Percentiles rank a stretch among this genome's conserved stretches.
phyloP scores from a whole-genome alignment of 2,797 vertebrate species.

The Botia kubotai region DNA sequence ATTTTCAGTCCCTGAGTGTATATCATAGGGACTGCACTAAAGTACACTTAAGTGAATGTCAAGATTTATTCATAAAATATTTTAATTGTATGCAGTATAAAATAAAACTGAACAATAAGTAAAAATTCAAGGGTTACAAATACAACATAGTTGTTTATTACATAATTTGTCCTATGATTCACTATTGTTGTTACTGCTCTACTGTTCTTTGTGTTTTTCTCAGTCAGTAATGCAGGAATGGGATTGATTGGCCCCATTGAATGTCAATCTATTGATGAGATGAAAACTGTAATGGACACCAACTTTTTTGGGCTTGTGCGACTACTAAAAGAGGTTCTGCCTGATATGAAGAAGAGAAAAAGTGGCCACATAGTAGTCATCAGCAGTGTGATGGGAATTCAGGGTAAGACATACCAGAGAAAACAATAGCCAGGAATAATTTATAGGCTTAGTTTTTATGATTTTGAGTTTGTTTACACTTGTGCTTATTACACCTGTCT shows the following conservation, averaged over 20 bases:
- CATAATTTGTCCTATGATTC: too few relatives aligned
- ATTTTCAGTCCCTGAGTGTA: too few relatives aligned
- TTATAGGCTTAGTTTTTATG: background rate
- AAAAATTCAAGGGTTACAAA: too few relatives aligned
- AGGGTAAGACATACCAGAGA: conserved; percentile 71
- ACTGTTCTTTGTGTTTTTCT: conserved; percentile 17
- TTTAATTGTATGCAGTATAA: too few relatives aligned
- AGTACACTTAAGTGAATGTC: too few relatives aligned
- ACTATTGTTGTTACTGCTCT: background rate
- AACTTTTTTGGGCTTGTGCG: conserved; percentile 89
- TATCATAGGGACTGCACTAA: too few relatives aligned
- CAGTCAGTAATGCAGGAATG: conserved; percentile 88
- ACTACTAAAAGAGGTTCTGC: conserved; percentile 84
- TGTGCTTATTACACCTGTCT: background rate
- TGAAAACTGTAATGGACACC: conserved; percentile 88
- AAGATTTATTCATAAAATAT: too few relatives aligned
- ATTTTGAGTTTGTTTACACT: background rate
- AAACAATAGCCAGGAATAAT: too few relatives aligned
- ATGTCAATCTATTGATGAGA: conserved; percentile 86
- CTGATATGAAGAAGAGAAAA: conserved; percentile 88
- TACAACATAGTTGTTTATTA: too few relatives aligned
- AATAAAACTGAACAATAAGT: too few relatives aligned
- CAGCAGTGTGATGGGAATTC: conserved; percentile 89
- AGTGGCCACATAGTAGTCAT: conserved; percentile 88
- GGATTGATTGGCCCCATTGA: conserved; percentile 88